Conservation (phyloP, 2,888 invertebrate species). For the Ectropis crepuscularia region DNA sequence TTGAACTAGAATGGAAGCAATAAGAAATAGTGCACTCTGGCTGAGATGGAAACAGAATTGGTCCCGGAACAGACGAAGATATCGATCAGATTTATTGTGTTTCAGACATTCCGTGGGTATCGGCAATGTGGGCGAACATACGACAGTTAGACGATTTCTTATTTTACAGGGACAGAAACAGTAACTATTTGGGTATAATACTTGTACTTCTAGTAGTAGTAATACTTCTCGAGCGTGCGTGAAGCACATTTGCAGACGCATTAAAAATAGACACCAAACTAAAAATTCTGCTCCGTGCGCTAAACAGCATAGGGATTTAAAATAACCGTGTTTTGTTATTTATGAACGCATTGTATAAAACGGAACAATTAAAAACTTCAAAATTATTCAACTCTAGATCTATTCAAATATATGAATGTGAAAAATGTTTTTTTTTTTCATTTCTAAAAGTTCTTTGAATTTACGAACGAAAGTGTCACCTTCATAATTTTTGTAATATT, state of each 20-base stretch:
- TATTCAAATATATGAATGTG: too few species aligned
- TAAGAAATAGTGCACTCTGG: constrained; percentile 39
- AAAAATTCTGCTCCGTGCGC: too few species aligned
- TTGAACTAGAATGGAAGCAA: constrained; percentile 36
- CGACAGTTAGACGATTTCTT: constrained; percentile 4
- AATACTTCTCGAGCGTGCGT: background rate
- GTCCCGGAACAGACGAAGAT: constrained; percentile 45
- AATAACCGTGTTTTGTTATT: too few species aligned
- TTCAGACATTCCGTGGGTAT: constrained; percentile 46
- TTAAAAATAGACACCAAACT: too few species aligned
- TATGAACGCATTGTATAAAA: too few species aligned
- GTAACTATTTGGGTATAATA: background rate
- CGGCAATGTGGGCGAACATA: constrained; percentile 11
- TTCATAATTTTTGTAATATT: too few species aligned
- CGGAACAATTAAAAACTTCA: too few species aligned
- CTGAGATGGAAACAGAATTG: constrained; percentile 43
- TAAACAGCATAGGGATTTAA: too few species aligned
- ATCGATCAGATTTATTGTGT: constrained; percentile 55
- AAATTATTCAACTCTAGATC: too few species aligned
- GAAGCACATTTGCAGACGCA: background rate
- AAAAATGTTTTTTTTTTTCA: background rate
- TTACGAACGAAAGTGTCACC: too few species aligned
- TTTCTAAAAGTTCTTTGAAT: background rate
- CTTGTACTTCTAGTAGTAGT: too few species aligned
- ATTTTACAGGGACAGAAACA: background rate